Evolutionary conservation across 2,797 vertebrate species (phyloP).

Genomic region (Hylomyscus alleni): DNA sequence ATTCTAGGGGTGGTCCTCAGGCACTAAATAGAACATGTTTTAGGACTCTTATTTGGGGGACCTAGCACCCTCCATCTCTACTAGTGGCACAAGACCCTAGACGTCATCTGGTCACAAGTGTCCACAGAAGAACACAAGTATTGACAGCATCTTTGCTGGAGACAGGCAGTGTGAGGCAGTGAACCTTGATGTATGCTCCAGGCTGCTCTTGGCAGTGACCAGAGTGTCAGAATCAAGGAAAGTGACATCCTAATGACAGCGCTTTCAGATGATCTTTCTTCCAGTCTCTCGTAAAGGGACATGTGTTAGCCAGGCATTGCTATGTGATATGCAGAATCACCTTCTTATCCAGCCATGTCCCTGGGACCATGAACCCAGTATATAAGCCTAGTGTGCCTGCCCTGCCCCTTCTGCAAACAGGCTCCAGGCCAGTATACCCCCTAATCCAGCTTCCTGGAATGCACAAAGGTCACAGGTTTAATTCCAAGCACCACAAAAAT

Average conservation of each 20-base stretch:
- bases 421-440: neutral
- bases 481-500: neutral
- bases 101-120: neutral
- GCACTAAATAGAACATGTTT: neutral
- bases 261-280: neutral
- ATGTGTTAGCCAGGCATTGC: neutral
- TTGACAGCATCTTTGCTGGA: fast-evolving
- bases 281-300: neutral
- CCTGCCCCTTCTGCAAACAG: neutral
- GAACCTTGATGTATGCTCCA: neutral
- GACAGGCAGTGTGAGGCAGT: neutral
- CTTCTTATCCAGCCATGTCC: neutral
- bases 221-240: neutral
- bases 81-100: neutral
- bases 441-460: neutral
- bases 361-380: neutral
- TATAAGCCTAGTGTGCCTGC: neutral
- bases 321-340: neutral
- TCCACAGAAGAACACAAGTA: neutral
- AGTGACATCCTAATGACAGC: neutral
- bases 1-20: neutral
- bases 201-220: neutral
- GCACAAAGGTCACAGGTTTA: neutral
- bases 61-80: neutral
- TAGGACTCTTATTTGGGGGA: neutral